A percentile compares a stretch with the other conserved stretches of the same genome.
phyloP scores from a whole-genome alignment of 2,888 invertebrate genomes.

The Oscheius myriophilus region DNA sequence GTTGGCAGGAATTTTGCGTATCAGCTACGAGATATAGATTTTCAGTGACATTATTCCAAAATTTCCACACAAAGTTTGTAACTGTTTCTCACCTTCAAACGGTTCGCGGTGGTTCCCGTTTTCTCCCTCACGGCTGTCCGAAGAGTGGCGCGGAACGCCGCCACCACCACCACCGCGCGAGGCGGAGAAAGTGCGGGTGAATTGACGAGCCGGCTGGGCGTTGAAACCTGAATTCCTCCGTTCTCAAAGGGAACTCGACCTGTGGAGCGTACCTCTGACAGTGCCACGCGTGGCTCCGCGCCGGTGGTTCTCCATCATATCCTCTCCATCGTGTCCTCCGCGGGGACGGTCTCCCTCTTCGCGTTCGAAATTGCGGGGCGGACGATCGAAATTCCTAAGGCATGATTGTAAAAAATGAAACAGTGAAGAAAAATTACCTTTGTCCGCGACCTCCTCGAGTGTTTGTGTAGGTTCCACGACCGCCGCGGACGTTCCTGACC shows the following conservation, averaged over 20 bases:
- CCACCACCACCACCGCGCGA: not conserved
- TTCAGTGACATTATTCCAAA: no score
- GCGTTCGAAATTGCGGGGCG: not conserved
- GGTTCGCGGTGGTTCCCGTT: no score
- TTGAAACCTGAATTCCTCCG: not conserved
- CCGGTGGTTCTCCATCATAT: conserved; percentile 27
- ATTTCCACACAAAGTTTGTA: no score
- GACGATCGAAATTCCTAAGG: not conserved
- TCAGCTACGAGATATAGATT: no score
- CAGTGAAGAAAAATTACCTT: not conserved
- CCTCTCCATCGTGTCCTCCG: not conserved
- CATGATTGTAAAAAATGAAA: not conserved
- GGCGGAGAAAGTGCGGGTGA: conserved; percentile 11
- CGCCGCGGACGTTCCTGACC: conserved; percentile 29
- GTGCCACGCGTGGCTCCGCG: conserved; percentile 26
- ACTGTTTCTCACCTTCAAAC: no score
- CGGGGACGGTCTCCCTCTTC: conserved; percentile 5
- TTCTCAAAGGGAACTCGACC: not conserved
- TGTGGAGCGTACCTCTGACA: conserved; percentile 6
- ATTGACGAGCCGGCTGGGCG: conserved; percentile 12
- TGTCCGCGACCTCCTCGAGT: not conserved
- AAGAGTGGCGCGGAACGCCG: not conserved
- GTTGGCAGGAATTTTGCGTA: no score
- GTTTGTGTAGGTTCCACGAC: conserved; percentile 1
- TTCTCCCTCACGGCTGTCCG: no score